phyloP scores from a whole-genome alignment of 2,888 invertebrate genomes.

The Drosophila greeni region DNA sequence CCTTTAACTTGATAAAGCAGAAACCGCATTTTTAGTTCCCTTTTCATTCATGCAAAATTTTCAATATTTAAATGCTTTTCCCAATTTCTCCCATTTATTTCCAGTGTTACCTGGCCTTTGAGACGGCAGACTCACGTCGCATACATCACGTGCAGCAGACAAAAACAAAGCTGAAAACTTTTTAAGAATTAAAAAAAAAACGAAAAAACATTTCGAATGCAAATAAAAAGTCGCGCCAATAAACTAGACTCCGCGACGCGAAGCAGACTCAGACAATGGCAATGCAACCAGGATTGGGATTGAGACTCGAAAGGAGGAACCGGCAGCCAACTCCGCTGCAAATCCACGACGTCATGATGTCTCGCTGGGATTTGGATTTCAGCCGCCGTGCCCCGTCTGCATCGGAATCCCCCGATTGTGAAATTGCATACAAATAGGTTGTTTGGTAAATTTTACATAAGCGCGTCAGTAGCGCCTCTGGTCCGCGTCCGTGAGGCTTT shows the following conservation, averaged over 20 bases:
- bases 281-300: constrained; percentile 34
- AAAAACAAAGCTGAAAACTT: constrained; percentile 19
- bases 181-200: not conserved
- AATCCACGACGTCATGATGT: constrained; percentile 75
- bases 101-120: constrained; percentile 5
- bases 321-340: constrained; percentile 38
- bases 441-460: constrained; percentile 75
- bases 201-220: constrained; percentile 69
- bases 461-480: constrained; percentile 73
- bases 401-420: constrained; percentile 40
- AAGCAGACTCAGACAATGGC: constrained; percentile 50
- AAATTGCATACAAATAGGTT: constrained; percentile 76
- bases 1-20: not conserved
- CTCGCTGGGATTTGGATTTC: constrained; percentile 75
- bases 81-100: not conserved
- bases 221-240: constrained; percentile 77
- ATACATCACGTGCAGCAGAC: constrained; percentile 67
- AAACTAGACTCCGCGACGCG: constrained; percentile 76
- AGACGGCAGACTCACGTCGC: constrained; percentile 48
- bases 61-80: not conserved
- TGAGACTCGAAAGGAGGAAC: not conserved
- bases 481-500: constrained; percentile 46
- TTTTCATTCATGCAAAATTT: not conserved
- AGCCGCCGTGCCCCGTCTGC: constrained; percentile 18
- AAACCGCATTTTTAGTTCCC: too few relatives aligned